phyloP scores from a whole-genome alignment of 1,140 invertebrate species.

The Oscheius sp. region DNA sequence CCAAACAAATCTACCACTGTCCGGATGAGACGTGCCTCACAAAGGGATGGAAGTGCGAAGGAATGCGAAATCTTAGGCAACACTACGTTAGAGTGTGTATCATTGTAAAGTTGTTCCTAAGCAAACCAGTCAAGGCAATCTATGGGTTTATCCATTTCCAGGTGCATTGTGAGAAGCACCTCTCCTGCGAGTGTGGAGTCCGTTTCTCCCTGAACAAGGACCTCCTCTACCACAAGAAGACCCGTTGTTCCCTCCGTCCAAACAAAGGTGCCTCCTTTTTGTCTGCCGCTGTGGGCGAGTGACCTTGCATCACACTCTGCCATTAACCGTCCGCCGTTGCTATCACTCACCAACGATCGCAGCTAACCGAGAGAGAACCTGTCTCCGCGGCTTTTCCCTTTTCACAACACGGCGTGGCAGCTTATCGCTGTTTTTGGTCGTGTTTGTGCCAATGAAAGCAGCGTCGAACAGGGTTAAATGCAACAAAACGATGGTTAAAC shows the following conservation, averaged over 20 bases:
- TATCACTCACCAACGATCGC: too few species aligned
- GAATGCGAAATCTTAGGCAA: background rate
- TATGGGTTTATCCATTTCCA: background rate
- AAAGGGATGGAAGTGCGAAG: background rate
- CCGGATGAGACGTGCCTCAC: background rate
- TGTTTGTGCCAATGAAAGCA: too few species aligned
- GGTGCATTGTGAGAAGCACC: background rate
- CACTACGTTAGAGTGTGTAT: background rate
- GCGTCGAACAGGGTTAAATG: too few species aligned
- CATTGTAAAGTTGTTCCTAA: background rate
- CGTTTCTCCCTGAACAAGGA: background rate
- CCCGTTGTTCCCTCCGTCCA: background rate
- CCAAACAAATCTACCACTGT: conserved; percentile 3
- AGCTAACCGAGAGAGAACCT: too few species aligned
- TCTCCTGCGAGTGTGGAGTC: background rate
- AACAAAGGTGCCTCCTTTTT: background rate
- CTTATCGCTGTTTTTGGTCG: too few species aligned
- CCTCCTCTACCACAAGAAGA: background rate
- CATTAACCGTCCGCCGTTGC: too few species aligned
- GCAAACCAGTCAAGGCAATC: background rate
- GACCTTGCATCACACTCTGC: too few species aligned
- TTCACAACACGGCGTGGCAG: too few species aligned
- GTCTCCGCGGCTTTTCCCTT: too few species aligned
- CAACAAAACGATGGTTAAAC: too few species aligned
- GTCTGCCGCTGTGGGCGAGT: too few species aligned